Percentiles rank a stretch among this genome's conserved stretches.
These are phyloP conservation scores for Brachypalpus laphriformis DNA, from an alignment of 2,888 invertebrate species.

Conservation along the genomic window DNA sequence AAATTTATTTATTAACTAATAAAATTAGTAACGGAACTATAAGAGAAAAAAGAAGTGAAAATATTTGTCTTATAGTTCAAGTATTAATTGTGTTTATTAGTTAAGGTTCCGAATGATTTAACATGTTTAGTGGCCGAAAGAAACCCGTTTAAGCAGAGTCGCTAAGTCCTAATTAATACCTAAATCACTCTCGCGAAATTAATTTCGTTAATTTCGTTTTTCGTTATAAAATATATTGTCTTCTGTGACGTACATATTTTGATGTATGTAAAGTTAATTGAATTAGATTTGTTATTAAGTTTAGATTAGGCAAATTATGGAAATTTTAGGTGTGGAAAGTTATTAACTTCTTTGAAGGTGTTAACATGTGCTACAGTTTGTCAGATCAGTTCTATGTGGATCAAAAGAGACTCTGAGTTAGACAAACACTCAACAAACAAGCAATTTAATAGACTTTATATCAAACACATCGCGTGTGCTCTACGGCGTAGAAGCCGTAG, in stretches of 20 bases:
- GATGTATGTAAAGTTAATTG: background rate
- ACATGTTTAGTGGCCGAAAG: background rate
- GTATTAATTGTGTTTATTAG: background rate
- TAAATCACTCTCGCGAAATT: background rate
- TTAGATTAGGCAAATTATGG: background rate
- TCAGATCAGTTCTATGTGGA: background rate
- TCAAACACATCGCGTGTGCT: no score
- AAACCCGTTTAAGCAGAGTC: slow-evolving; percentile 1
- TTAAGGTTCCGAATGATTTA: slow-evolving; percentile 11
- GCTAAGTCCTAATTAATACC: background rate
- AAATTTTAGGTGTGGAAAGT: background rate
- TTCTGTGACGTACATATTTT: background rate
- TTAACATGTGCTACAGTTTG: background rate
- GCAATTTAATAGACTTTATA: no score
- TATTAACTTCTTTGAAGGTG: background rate
- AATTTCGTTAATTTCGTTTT: background rate
- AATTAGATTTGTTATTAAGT: background rate
- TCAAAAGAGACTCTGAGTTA: no score
- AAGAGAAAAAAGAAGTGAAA: background rate
- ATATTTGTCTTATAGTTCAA: background rate
- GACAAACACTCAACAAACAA: no score
- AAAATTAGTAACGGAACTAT: background rate
- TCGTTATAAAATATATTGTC: background rate
- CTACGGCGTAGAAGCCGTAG: no score
- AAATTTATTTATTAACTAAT: background rate